phyloP scores from a whole-genome alignment of 2,113 vertebrate genomes.

The Tichodroma muraria region DNA sequence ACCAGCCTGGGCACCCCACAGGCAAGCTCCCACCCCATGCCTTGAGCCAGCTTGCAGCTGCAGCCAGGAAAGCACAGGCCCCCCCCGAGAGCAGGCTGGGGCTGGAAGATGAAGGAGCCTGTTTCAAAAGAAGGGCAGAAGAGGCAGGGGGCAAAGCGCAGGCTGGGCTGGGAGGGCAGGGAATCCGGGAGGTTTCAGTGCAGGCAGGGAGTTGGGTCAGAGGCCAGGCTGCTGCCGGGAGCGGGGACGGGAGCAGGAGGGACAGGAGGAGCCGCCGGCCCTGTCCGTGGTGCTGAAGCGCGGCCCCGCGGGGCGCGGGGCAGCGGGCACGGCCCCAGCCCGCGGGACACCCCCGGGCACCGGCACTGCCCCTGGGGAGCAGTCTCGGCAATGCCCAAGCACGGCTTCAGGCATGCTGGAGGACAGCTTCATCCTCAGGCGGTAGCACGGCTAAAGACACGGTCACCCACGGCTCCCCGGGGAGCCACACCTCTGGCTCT shows the following conservation, averaged over 20 bases:
- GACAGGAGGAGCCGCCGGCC: neutral
- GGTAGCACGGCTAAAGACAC: neutral
- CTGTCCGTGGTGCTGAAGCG: slow-evolving; percentile 59
- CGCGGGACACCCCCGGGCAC: neutral
- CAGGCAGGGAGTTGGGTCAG: neutral
- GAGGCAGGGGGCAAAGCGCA: neutral
- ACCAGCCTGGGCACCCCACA: neutral
- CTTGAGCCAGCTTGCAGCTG: neutral
- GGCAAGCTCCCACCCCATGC: neutral
- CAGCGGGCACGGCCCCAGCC: neutral
- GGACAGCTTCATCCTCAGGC: neutral
- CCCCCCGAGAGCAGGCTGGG: neutral
- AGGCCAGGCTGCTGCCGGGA: neutral
- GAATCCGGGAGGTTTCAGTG: rapidly evolving
- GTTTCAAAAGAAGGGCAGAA: neutral
- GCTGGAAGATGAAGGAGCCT: neutral
- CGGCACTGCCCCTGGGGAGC: neutral
- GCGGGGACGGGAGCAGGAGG: rapidly evolving
- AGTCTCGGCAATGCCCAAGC: rapidly evolving
- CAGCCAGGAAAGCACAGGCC: neutral
- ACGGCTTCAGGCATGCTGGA: rapidly evolving
- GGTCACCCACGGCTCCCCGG: neutral
- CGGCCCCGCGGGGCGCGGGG: neutral
- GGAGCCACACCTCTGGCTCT: neutral
- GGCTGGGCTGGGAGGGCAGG: too few species aligned